Base-by-base conservation (phyloP, 2,113 vertebrate genomes). In the Oophaga pumilio region DNA sequence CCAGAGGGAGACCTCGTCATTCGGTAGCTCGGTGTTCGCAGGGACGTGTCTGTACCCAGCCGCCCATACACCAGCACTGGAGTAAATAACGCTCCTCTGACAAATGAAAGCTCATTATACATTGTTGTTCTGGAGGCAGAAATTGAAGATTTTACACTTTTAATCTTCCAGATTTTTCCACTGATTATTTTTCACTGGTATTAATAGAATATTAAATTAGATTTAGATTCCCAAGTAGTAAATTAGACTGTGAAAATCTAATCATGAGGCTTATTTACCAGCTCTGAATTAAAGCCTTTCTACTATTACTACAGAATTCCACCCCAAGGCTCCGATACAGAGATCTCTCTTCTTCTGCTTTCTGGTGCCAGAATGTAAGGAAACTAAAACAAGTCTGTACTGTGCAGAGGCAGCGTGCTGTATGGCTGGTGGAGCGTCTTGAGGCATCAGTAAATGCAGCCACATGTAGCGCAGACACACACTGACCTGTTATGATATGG, bases 71-170 rank as follows among this genome's bases (percentile, higher is more conserved):
- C 84, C 85, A 26, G 89, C 50, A 33, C 73, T 68, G 76, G 71
- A 89, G 87, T 90, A 92, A 91, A 92, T 88, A 85, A 89, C 57
- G 64, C 86, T 90, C 85, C 78, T 77, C 57, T 68, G 87, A 50
- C 73, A 90, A 87, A 86, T 57, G 81, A 89, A 88, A 88, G 66
- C 83, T 91, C 89, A 86, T 85, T 88, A 89, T 0, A 0, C 85
- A 17, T 84, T 84, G 71, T 73, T 88, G 77, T 89, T 85, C 64
- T 28, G 52, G 20, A 90, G 68, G 68, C 88, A 89, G 0, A 60
- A 81, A 91, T 87, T 82, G 78, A 90, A 90, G 33, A 84, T 89
- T 74, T 28, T 59, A 43, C 52, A 85, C 28, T 74, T 28, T 74
- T 59, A 33, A 18, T 84, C n/a, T 84, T 28, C 15, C 82, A 57